Base-by-base conservation (phyloP, 2,888 invertebrate species). In the Cylloceria caligata region DNA sequence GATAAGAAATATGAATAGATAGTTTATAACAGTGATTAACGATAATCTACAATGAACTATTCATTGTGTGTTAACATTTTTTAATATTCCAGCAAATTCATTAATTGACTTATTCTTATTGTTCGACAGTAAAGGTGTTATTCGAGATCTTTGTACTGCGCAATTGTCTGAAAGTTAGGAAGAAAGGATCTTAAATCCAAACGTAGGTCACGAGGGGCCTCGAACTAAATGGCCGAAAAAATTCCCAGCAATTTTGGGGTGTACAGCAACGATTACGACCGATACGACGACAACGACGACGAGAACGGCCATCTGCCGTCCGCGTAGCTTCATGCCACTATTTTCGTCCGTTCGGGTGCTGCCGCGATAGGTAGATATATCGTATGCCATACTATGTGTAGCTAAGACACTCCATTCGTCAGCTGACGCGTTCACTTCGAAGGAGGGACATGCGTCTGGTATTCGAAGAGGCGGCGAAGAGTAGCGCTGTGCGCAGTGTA, bases 341-440 rank as follows among this genome's bases (percentile, higher is more conserved):
- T 88, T 90, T 89, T 85, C 84, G 87, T 88, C 81, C 80, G 84
- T 77, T 87, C 85, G 83, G 80, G 81, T 83, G 78, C 84, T 84
- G 60, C 21, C 21, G 65, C 82, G 65, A 82, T 62, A 67, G 67
- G 42, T 36, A 52, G 27, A 76, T 76, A 76, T 71, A 65, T 57
- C 39, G 42, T 47, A 52, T 30, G 34, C 24, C 49, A 24, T 49
- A 62, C 49, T 62, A 62, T 52, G 62, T 45, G 76, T 36, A 42
- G 67, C 62, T 49, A 71, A 71, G 65, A 77, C 34, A 79, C 67
- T 76, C 84, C 90, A 89, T 91, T 88, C 88, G 88, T 91, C 89
- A 91, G 90, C 78, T 86, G 86, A 88, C 87, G 87, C 84, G 85
- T 86, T 85, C 24, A 27, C 73, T 78, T 42, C 52, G 80, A 16